Base-by-base conservation (phyloP, 37 sponge, comb jelly and placozoan genomes). In the Amphimedon queenslandica region DNA sequence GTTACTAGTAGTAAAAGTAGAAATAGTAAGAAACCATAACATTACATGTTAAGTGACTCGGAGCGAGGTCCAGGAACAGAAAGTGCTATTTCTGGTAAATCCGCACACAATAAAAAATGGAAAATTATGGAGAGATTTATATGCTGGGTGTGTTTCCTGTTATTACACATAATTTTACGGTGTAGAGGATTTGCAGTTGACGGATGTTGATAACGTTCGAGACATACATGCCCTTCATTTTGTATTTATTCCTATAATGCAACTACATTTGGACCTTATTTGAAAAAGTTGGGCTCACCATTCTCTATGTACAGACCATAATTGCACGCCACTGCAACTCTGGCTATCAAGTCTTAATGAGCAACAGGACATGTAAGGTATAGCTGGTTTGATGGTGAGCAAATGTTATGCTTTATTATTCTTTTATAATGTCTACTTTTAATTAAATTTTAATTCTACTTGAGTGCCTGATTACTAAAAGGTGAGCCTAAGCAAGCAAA, bases 61-160 rank as follows among this genome's bases (percentile, higher is more conserved):
- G 78, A 69, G 34, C 68, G 88, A 37, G 88, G 88, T 24, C 51
- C 76, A 66, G 80, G 58, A 13, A 76, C 82, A 70, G 78, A 69
- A 1, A 76, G 78, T 66, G 63, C 66, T 5, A 87, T 87, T 39
- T 66, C 67, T 31, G 87, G 81, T 4, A 6, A 70, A 8, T 82
- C 78, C 35, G 73, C 65, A 47, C 84, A 89, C 42, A 89, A 89
- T 39, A 84, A 89, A 63, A 66, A 80, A 23, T 84, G 90, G 83
- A 64, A 64, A 38, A 80, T 83, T 39, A 32, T 82, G 13, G 90
- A n/a, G n/a, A n/a, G n/a, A n/a, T n/a, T n/a, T n/a, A n/a, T n/a
- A n/a, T n/a, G n/a, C n/a, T n/a, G n/a, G 78, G 3, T 77, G 82
- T 56, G 28, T 83, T n/a, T 30, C 40, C 57, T 64, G 42, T 42